Conservation (phyloP, 2,888 invertebrate species). For the Taphrorychus bicolor region DNA sequence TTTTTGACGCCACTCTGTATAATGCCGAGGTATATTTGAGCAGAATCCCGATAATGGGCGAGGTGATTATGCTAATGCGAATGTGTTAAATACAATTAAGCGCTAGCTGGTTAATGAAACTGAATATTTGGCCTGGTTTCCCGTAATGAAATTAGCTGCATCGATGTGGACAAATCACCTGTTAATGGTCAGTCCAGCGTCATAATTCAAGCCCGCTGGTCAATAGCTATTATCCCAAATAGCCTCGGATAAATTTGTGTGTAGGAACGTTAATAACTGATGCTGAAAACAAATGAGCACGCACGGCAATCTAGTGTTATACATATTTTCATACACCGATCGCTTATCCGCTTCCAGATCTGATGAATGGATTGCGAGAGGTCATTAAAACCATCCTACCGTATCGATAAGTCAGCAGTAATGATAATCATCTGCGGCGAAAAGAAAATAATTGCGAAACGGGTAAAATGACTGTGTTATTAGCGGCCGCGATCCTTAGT, state of each 20-base stretch:
- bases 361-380: conserved; percentile 27
- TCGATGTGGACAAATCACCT: conserved; percentile 26
- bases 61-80: conserved; percentile 27
- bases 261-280: conserved; percentile 15
- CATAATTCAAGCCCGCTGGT: conserved; percentile 2
- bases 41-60: not conserved
- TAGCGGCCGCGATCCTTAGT: conserved; percentile 7
- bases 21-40: not conserved
- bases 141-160: conserved; percentile 30
- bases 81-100: conserved; percentile 23
- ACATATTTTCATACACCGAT: not conserved
- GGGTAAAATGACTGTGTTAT: conserved; percentile 18
- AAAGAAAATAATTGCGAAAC: conserved; percentile 26
- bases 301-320: not conserved
- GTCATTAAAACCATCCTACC: conserved; percentile 27
- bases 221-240: conserved; percentile 23
- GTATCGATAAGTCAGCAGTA: conserved; percentile 25
- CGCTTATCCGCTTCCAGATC: conserved; percentile 4
- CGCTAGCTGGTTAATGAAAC: conserved; percentile 25
- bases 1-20: not conserved
- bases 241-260: conserved; percentile 5
- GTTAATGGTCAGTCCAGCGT: conserved; percentile 18
- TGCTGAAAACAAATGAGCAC: not conserved
- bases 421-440: conserved; percentile 22
- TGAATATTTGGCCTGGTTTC: conserved; percentile 26